Percentiles rank a stretch among this genome's conserved stretches.
These are phyloP conservation scores for Onychostoma macrolepis DNA, from an alignment of 2,113 vertebrate genomes.

Conservation along the genomic window DNA sequence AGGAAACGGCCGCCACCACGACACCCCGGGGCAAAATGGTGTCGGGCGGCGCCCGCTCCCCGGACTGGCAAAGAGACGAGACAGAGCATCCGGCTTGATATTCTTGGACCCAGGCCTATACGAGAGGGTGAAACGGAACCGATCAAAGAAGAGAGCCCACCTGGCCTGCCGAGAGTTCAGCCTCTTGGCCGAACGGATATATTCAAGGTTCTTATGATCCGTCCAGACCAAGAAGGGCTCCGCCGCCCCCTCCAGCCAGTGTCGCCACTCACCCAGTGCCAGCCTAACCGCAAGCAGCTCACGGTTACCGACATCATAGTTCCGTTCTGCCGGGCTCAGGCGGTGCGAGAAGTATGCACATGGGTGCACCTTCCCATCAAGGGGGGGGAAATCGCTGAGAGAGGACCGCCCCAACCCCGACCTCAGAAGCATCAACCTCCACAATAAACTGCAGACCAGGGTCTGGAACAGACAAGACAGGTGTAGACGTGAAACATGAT, in stretches of 20 bases:
- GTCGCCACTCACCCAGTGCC: not conserved
- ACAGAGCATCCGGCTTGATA: not conserved
- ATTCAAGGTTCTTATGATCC: not conserved
- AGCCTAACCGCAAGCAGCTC: not conserved
- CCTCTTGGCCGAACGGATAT: not conserved
- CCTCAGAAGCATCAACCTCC: too few species aligned
- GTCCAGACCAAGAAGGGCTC: not conserved
- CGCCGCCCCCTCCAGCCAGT: not conserved
- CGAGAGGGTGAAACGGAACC: conserved; percentile 10
- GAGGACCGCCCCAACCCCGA: too few species aligned
- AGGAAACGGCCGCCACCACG: too few species aligned
- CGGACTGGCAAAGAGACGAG: not conserved
- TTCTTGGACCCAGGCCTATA: conserved; percentile 32
- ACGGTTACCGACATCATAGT: not conserved
- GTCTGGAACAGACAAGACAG: too few species aligned
- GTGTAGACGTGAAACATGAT: too few species aligned
- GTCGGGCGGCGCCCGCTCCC: not conserved
- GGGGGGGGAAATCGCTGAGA: not conserved
- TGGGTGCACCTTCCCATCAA: not conserved
- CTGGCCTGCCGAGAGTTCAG: not conserved
- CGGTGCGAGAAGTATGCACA: not conserved
- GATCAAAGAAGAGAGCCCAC: not conserved
- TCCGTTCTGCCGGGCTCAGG: not conserved
- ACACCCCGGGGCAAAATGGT: not conserved
- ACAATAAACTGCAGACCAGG: too few species aligned